Percentiles rank a stretch among this genome's conserved stretches.
phyloP scores from a whole-genome alignment of 1,140 invertebrate species.

The Fopius arisanus region DNA sequence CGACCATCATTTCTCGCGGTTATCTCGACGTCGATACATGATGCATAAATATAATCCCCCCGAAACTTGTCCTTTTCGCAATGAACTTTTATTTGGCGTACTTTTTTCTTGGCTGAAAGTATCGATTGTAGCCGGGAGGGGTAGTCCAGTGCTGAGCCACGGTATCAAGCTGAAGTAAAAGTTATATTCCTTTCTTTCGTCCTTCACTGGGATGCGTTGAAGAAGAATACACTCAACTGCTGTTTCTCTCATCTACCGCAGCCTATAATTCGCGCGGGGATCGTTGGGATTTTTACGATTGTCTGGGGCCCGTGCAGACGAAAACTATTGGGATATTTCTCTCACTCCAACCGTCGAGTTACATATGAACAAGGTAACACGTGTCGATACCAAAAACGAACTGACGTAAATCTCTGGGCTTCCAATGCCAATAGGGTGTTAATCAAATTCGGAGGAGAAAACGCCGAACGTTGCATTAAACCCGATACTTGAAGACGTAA shows the following conservation, averaged over 20 bases:
- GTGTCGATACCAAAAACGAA: conserved; percentile 14
- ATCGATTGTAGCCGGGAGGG: conserved; percentile 24
- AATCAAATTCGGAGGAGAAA: conserved; percentile 37
- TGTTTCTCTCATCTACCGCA: conserved; percentile 44
- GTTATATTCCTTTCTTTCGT: conserved; percentile 11
- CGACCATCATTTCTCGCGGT: conserved; percentile 23
- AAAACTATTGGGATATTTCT: conserved; percentile 8
- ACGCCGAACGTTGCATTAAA: conserved; percentile 39
- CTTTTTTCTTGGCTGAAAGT: background rate
- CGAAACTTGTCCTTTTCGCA: background rate
- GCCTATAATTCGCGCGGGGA: conserved; percentile 61
- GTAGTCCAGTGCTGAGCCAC: background rate
- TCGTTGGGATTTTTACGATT: conserved; percentile 62
- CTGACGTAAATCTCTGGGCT: conserved; percentile 34
- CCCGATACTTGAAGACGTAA: background rate
- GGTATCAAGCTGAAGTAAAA: background rate
- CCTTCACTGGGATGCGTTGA: conserved; percentile 3
- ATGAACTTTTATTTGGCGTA: background rate
- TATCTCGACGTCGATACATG: conserved; percentile 25
- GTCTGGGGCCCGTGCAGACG: conserved; percentile 45
- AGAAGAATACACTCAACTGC: conserved; percentile 7
- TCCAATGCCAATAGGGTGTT: conserved; percentile 26
- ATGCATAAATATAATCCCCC: conserved; percentile 23
- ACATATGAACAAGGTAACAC: conserved; percentile 21
- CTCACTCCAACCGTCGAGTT: background rate